Evolutionary conservation across 1,140 invertebrate species (phyloP).

Genomic region (Zaprionus gabonicus): DNA sequence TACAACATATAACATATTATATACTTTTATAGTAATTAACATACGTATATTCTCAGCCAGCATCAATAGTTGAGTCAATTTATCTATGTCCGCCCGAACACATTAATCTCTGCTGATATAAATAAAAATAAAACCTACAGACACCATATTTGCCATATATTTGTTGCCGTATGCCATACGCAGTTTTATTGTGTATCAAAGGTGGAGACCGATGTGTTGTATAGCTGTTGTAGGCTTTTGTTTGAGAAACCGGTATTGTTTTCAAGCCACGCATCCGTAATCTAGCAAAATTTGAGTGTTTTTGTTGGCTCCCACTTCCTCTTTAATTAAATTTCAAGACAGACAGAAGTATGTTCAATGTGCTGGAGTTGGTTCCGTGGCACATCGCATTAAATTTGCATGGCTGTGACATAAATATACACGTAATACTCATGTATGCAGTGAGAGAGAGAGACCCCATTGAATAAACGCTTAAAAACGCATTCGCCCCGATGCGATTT

Average conservation of each 20-base stretch:
- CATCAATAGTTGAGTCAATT: no score
- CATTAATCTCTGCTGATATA: no score
- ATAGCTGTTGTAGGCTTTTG: background rate
- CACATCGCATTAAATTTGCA: background rate
- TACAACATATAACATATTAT: no score
- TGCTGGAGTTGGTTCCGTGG: background rate
- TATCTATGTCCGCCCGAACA: no score
- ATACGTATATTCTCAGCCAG: no score
- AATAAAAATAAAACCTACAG: no score
- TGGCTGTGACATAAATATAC: background rate
- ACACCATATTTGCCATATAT: no score
- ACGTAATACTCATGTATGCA: no score
- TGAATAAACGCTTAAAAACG: slow-evolving; percentile 1
- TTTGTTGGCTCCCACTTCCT: background rate
- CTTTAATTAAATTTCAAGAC: background rate
- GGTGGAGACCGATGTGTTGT: background rate
- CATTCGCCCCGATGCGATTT: background rate
- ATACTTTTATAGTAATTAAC: no score
- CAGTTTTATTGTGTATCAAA: background rate
- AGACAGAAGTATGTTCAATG: background rate
- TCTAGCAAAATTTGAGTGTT: background rate
- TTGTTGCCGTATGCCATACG: no score
- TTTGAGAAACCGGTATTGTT: slow-evolving; percentile 1
- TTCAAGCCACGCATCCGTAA: background rate
- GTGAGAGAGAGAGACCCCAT: background rate